phyloP scores from a whole-genome alignment of 2,113 vertebrate genomes.

The Oryzias curvinotus region DNA sequence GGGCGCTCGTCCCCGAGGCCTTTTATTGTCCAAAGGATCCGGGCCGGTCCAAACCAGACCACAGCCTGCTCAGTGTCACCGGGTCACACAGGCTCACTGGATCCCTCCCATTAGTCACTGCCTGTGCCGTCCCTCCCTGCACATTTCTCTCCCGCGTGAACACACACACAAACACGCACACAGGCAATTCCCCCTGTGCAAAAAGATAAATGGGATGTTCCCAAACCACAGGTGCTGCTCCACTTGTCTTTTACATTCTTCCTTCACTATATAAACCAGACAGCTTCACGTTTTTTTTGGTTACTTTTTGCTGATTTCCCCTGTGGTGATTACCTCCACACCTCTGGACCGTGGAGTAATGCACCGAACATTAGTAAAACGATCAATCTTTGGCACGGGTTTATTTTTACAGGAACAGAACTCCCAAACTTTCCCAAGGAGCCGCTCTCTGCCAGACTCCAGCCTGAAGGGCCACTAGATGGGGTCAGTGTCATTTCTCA shows the following conservation, averaged over 20 bases:
- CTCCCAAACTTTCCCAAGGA: conserved; percentile 11
- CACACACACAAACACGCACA: conserved; percentile 32
- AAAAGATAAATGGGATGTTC: conserved; percentile 72
- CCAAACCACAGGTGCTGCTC: conserved; percentile 74
- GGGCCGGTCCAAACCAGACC: conserved; percentile 32
- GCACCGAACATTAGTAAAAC: conserved; percentile 25
- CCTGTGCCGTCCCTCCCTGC: conserved; percentile 44
- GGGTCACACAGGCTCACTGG: conserved; percentile 58
- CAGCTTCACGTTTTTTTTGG: conserved; percentile 10
- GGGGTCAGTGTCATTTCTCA: conserved; percentile 37
- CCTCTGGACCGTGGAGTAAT: conserved; percentile 17
- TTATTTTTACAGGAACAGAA: conserved; percentile 8
- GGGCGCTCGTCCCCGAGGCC: conserved; percentile 19
- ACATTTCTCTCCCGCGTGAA: conserved; percentile 32
- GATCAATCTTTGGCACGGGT: conserved; percentile 42
- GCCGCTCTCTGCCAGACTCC: neutral
- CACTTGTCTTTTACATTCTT: conserved; percentile 66
- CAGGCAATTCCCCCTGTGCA: conserved; percentile 55
- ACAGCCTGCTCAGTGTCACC: conserved; percentile 48
- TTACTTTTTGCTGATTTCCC: conserved; percentile 36
- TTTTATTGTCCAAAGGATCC: conserved; percentile 38
- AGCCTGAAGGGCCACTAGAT: conserved; percentile 49
- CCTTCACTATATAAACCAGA: conserved; percentile 33
- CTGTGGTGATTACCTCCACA: conserved; percentile 19
- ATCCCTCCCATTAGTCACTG: conserved; percentile 61